Evolutionary conservation across 2,888 invertebrate genomes (phyloP), one percentile per base, ranked within the genome.

Genomic region (Nowickia ferox): DNA sequence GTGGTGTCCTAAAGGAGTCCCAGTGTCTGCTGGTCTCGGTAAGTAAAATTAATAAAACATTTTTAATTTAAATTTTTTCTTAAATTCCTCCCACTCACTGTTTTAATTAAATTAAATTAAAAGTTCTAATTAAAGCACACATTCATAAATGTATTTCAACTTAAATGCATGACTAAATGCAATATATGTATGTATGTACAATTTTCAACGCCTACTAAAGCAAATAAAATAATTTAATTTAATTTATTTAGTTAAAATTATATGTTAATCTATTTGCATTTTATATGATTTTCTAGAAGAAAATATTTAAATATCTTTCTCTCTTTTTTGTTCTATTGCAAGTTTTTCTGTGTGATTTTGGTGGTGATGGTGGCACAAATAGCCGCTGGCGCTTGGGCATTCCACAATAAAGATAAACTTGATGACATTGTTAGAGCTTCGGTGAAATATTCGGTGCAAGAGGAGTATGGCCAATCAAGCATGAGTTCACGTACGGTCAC

Each of bases 291-390:
- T 66, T 76, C 11, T 51, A 48, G 40, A 48, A 6, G n/a, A 46
- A 22, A 22, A 48, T 46, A 38, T 40, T 48, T 19, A 55, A 15
- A 53, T 65, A 13, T 57, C 10, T 57, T 22, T 69, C 63, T 46
- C 40, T 38, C 55, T 80, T 13, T 4, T 65, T 71, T 65, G 30
- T 53, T 84, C 11, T 68, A 85, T 42, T 42, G 30, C 30, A 30
- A 97, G 95, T 97, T 97, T 93, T 96, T 97, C 93, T 94, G 96
- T 89, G 94, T 96, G 87, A 94, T 97, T 84, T 93, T 97, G 89
- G 94, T 97, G 84, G 95, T 97, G 84, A 95, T 97, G 91, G 96
- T 96, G 79, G 95, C 96, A 17, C 96, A 97, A 93, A 94, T 97
- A 65, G 96, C 96, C 5, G 96, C 96, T 77, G 96, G 96, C 63